These are phyloP conservation scores for Phengaris arion DNA, from an alignment of 2,888 invertebrate genomes.

Conservation along the genomic window DNA sequence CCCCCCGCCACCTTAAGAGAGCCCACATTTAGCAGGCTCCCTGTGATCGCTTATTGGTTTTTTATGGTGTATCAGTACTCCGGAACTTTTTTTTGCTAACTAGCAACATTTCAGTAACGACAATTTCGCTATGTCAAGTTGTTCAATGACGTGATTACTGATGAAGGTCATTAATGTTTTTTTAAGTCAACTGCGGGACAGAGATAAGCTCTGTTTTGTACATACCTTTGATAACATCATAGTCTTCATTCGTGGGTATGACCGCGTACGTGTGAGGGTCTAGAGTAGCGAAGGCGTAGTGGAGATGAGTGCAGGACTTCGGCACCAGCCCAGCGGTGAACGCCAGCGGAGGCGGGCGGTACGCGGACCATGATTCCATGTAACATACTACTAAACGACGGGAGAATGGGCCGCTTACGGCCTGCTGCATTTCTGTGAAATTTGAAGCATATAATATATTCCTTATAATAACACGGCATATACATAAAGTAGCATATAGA, in stretches of 20 bases:
- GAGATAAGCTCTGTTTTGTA: background rate
- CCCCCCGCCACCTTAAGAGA: too few relatives aligned
- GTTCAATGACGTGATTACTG: background rate
- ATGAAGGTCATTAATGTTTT: background rate
- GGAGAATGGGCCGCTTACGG: conserved; percentile 48
- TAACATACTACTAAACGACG: conserved; percentile 82
- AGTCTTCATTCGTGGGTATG: conserved; percentile 83
- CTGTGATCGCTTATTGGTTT: too few relatives aligned
- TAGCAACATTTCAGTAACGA: too few relatives aligned
- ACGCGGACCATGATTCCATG: conserved; percentile 83
- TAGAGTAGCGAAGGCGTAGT: conserved; percentile 85
- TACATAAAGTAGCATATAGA: too few relatives aligned
- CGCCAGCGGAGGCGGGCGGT: conserved; percentile 83
- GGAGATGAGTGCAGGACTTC: conserved; percentile 85
- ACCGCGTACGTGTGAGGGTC: conserved; percentile 83
- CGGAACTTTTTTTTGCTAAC: too few relatives aligned
- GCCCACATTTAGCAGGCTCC: too few relatives aligned
- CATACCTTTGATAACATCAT: conserved; percentile 85
- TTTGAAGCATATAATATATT: too few relatives aligned
- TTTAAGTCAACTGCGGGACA: too few relatives aligned
- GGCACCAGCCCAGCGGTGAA: conserved; percentile 83
- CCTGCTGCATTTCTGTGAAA: conserved; percentile 64
- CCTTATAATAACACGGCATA: too few relatives aligned
- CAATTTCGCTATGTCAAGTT: too few relatives aligned
- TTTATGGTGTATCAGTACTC: too few relatives aligned